These are phyloP conservation scores for Lasioglossum marginatum DNA, from an alignment of 2,888 invertebrate genomes.

Conservation along the genomic window DNA sequence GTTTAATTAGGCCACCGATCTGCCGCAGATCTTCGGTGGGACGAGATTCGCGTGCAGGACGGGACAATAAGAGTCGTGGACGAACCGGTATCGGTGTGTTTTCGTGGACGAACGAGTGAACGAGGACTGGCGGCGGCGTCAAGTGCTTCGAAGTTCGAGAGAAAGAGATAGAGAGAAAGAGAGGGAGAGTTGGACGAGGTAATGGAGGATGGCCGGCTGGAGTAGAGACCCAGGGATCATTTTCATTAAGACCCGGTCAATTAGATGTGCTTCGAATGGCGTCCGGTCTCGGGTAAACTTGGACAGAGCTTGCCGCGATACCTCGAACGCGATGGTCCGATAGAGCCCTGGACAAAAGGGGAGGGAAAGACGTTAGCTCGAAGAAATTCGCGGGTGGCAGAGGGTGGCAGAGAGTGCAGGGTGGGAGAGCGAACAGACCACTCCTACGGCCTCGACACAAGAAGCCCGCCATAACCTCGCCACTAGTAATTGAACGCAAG, in stretches of 20 bases:
- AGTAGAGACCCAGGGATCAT: conserved; percentile 61
- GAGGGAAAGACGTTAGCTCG: conserved; percentile 39
- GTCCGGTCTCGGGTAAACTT: conserved; percentile 72
- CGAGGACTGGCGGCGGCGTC: conserved; percentile 17
- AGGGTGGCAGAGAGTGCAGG: conserved; percentile 25
- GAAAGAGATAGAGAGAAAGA: background rate
- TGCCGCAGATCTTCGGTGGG: background rate
- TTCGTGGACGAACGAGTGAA: conserved; percentile 31
- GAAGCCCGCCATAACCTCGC: conserved; percentile 78
- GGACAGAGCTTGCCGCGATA: conserved; percentile 56
- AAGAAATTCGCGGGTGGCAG: conserved; percentile 28
- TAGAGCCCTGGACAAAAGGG: conserved; percentile 61
- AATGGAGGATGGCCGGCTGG: conserved; percentile 43
- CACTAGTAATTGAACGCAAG: conserved; percentile 81
- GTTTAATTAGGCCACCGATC: conserved; percentile 44
- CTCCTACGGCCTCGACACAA: conserved; percentile 77
- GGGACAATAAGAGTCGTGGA: conserved; percentile 37
- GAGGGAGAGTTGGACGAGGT: background rate
- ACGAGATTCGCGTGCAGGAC: background rate
- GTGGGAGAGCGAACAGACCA: conserved; percentile 70
- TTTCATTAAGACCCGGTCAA: conserved; percentile 79
- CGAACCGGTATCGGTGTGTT: conserved; percentile 33
- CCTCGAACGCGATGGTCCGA: conserved; percentile 54
- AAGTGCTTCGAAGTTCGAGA: background rate
- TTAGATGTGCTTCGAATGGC: conserved; percentile 74